These are phyloP conservation scores for Gymnocypris eckloni DNA, from an alignment of 2,797 vertebrate genomes.

Conservation along the genomic window DNA sequence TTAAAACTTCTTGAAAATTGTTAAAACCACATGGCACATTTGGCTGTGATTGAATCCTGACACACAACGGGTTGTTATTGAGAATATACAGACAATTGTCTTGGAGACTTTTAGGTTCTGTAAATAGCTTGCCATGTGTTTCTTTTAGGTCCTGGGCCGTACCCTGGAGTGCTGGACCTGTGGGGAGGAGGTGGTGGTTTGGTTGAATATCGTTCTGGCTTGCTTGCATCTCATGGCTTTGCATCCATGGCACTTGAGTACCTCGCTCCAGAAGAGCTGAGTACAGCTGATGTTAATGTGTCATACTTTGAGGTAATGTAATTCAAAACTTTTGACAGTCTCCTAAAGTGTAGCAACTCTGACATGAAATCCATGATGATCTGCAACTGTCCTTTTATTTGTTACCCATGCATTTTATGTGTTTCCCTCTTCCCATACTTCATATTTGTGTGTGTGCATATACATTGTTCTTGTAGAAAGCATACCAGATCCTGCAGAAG, in stretches of 20 bases:
- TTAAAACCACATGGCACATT: background rate
- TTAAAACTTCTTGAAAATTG: too few relatives aligned
- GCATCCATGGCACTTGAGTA: constrained; percentile 60
- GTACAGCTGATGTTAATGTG: background rate
- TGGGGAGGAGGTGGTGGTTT: constrained; percentile 67
- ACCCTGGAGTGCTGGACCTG: constrained; percentile 63
- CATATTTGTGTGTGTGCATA: background rate
- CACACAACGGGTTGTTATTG: background rate
- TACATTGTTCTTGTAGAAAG: constrained; percentile 64
- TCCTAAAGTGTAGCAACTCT: background rate
- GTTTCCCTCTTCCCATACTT: background rate
- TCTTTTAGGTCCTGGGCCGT: constrained; percentile 59
- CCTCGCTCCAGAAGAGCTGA: constrained; percentile 12
- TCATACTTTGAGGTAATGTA: constrained; percentile 64
- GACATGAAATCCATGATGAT: background rate
- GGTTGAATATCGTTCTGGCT: constrained; percentile 65
- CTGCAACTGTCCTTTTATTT: background rate
- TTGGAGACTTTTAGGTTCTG: background rate
- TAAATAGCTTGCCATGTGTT: background rate
- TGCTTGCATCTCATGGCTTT: constrained; percentile 67
- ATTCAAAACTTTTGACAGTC: background rate
- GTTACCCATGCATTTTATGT: background rate
- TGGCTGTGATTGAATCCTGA: background rate
- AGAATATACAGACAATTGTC: too few relatives aligned
- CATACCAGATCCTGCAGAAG: constrained; percentile 68